Evolutionary conservation across 1,140 invertebrate species (phyloP), one percentile per base, ranked within the genome.

Genomic region (Conus ventricosus): DNA sequence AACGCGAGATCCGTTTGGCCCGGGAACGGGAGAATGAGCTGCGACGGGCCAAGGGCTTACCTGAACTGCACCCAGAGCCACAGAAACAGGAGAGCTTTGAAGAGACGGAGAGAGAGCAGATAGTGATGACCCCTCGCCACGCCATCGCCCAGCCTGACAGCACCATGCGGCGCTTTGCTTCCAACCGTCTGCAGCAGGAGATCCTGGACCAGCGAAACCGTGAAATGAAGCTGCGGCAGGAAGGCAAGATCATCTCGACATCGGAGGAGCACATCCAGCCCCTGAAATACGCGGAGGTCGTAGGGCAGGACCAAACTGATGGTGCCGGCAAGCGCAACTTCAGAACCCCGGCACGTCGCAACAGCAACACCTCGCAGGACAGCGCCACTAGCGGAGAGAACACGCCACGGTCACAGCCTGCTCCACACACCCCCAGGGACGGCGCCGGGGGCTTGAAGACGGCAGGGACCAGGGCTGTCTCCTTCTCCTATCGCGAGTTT

Each of bases 21-120:
- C 92, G 94, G 84, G 96, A 96, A 87, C 91, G 96, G 63, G 96
- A 96, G 92, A 96, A 96, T 88, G 96, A 96, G 90, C 93, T 96
- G 55, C 92, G 96, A 67, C 51, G 89, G 81, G 76, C 87, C 39
- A 94, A 94, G 92, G 94, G 94, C 63, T 90, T 94, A 83, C 92
- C 94, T 20, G 91, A 92, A 80, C 86, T 93, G 51, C 39, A 81
- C 8, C 11, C 55, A 51, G 80, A 91, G 60, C 87, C 89, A 88
- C 51, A 88, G 51, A 85, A 84, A 81, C 76, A 60, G 15, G 88
- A 90, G 63, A 85, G 80, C 11, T 84, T 85, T 23, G 83, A 89
- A 17, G 81, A 51, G 53, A n/a, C 71, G n/a, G 54, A 54, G n/a
- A 71, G 84, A 7, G 84, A 53, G 5, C 54, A 82, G 39, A 10